Base-by-base conservation (phyloP, 2,797 vertebrate genomes). In the Takifugu ocellatus region DNA sequence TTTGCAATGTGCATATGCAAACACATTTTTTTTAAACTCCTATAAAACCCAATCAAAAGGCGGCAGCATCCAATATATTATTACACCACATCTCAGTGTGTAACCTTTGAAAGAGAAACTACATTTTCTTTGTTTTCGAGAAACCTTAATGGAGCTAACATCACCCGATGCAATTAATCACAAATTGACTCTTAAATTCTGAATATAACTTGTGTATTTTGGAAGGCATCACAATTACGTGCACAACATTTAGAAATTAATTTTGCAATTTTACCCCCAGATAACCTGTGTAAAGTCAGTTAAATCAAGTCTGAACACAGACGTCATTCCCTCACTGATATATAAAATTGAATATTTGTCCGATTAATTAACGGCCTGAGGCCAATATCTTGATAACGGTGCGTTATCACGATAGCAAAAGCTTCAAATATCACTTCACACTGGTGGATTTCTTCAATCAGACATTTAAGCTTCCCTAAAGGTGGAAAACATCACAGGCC, bases 401-500 rank as follows among this genome's bases (percentile, higher is more conserved):
- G 36, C 12, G 29, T 31, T 48, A 44, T 44, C 48, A 43, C 24
- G 9, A 64, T 6, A 57, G 10, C 16, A 59, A 65, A 68, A 33
- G 46, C 59, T 59, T 53, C 68, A 29, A 39, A 27, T 12, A 39
- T 39, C 36, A 39, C 14, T 39, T 39, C 36, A 39, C 36, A 39
- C 36, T 39, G 36, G 36, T 39, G 5, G 36, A 14, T 44, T 43
- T 17, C 57, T 24, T 17, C 14, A 61, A 56, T 63, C 44, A 21
- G 53, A 69, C 50, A 60, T 69, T 70, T 74, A 16, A 55, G 64
- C 33, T 39, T 14, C 63, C 68, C 66, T 44, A 56, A 44, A 64
- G 72, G 60, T 51, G 63, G 58, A 49, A 63, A 75, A 70, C 54
- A 75, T 60, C 58, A 70, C 48, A 73, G 72, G 72, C 75, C 77